Conservation (phyloP, 2,888 invertebrate genomes). For the Amitus sp. region DNA sequence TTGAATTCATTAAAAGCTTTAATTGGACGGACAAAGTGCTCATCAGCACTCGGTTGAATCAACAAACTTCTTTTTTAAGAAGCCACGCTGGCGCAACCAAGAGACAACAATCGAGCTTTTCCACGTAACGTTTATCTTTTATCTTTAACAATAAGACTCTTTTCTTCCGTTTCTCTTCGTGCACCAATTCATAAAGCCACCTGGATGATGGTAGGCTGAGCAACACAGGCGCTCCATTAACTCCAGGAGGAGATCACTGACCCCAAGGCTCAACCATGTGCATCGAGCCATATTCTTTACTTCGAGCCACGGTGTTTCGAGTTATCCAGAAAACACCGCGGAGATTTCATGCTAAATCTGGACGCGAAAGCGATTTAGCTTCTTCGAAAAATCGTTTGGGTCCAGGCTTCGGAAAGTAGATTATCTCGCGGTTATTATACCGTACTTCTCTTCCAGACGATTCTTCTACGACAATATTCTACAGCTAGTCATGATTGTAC, state of each 20-base stretch:
- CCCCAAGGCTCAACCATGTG: conserved; percentile 64
- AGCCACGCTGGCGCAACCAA: not conserved
- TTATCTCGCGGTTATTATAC: too few species aligned
- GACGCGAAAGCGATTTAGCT: conserved; percentile 18
- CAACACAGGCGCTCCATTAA: conserved; percentile 63
- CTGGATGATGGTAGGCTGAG: conserved; percentile 50
- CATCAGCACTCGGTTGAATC: conserved; percentile 1
- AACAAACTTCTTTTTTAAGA: not conserved
- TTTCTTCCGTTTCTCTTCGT: conserved; percentile 46
- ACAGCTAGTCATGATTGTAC: too few species aligned
- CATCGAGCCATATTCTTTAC: conserved; percentile 54
- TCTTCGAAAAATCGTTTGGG: conserved; percentile 37
- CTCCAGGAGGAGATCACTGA: conserved; percentile 63
- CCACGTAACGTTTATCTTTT: conserved; percentile 32
- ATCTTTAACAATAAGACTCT: conserved; percentile 32
- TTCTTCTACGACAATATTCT: too few species aligned
- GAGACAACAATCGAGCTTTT: conserved; percentile 20
- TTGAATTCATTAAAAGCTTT: conserved; percentile 4
- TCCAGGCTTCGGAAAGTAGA: too few species aligned
- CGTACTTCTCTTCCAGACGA: too few species aligned
- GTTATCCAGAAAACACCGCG: conserved; percentile 50
- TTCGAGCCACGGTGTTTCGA: conserved; percentile 54
- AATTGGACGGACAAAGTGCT: conserved; percentile 3
- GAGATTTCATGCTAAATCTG: conserved; percentile 35
- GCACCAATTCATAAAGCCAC: conserved; percentile 61